Conservation (phyloP, 2,888 invertebrate genomes). For the Rapana venosa region DNA sequence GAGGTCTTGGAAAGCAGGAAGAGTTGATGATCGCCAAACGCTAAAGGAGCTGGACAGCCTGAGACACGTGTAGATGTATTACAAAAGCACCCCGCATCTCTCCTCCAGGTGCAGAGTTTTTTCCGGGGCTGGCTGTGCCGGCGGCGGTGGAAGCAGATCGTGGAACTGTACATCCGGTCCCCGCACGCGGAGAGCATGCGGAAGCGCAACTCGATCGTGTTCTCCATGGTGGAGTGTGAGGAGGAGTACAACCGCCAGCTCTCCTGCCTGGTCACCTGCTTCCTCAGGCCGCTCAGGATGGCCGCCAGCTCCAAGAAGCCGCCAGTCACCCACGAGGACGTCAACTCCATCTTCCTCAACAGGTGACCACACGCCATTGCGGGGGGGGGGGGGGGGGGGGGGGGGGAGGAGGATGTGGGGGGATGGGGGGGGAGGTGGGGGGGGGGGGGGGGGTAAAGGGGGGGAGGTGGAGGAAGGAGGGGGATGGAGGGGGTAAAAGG, state of each 20-base stretch:
- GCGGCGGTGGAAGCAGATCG: conserved; percentile 95
- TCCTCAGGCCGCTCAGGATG: conserved; percentile 91
- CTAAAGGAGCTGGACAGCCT: no score
- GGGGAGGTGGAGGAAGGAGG: no score
- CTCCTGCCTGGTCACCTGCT: conserved; percentile 90
- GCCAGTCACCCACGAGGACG: conserved; percentile 94
- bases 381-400: neutral
- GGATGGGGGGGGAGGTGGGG: no score
- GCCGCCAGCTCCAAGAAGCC: conserved; percentile 95
- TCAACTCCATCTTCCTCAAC: conserved; percentile 95
- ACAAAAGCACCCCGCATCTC: neutral
- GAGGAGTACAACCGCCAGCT: conserved; percentile 95
- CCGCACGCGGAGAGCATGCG: conserved; percentile 96
- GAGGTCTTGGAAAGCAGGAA: no score
- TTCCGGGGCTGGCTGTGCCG: conserved; percentile 95
- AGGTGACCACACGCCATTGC: conserved; percentile 76
- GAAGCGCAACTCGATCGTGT: conserved; percentile 88
- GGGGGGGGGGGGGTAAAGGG: no score
- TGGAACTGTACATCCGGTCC: conserved; percentile 94
- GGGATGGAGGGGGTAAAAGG: no score
- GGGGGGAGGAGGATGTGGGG: neutral
- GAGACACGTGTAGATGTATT: no score
- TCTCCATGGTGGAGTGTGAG: conserved; percentile 91
- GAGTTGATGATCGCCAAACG: no score
- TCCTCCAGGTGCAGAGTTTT: conserved; percentile 86